These are phyloP conservation scores for Anabacerthia variegaticeps DNA, from an alignment of 2,797 vertebrate species.

Conservation along the genomic window DNA sequence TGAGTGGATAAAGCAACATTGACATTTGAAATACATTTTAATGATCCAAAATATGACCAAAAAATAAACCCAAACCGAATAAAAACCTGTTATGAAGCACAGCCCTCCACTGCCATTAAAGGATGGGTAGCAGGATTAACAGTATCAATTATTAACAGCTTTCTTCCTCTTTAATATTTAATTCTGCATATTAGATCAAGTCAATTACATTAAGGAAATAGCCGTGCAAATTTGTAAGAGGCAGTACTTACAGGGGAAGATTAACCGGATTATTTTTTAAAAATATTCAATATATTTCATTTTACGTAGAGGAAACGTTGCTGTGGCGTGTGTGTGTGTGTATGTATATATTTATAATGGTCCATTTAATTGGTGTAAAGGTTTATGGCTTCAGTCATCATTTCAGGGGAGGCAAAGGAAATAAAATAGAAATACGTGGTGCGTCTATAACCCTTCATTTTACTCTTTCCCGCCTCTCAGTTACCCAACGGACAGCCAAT, in stretches of 20 bases:
- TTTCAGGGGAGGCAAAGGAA: conserved; percentile 46
- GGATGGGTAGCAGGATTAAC: conserved; percentile 69
- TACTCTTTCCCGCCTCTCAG: not conserved
- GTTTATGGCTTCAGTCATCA: conserved; percentile 34
- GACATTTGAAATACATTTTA: not conserved
- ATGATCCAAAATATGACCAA: not conserved
- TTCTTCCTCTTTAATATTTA: conserved; percentile 80
- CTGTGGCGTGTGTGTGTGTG: not conserved
- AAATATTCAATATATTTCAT: conserved; percentile 37
- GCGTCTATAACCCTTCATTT: not conserved
- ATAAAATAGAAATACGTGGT: not conserved
- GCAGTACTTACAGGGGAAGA: conserved; percentile 50
- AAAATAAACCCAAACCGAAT: not conserved
- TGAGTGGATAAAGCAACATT: not conserved
- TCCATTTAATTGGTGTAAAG: conserved; percentile 34
- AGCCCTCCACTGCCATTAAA: conserved; percentile 57
- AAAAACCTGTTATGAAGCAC: not conserved
- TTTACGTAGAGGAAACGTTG: not conserved
- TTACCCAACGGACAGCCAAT: not conserved
- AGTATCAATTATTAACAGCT: conserved; percentile 80
- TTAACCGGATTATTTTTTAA: conserved; percentile 25
- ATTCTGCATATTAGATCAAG: conserved; percentile 73
- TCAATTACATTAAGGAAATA: conserved; percentile 72
- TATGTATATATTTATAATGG: conserved; percentile 27
- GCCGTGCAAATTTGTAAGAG: conserved; percentile 58